These are phyloP conservation scores for Noctua janthina DNA, from an alignment of 2,888 invertebrate genomes.

Conservation along the genomic window DNA sequence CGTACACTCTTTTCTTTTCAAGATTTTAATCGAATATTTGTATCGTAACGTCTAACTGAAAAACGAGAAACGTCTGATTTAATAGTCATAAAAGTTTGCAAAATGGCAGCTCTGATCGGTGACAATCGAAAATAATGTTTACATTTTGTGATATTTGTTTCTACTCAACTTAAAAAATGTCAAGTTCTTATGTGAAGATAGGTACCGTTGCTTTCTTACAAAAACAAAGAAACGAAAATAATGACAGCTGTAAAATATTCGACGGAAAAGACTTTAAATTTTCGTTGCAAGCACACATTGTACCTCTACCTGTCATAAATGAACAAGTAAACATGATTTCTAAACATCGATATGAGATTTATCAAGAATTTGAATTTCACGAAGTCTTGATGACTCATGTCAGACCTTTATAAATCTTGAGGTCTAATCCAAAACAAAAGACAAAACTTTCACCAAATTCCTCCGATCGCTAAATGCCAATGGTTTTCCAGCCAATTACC, in stretches of 20 bases:
- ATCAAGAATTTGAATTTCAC: background rate
- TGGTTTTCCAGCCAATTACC: slow-evolving; percentile 71
- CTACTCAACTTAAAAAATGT: background rate
- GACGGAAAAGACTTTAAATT: slow-evolving; percentile 32
- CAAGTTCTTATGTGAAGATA: background rate
- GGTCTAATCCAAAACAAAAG: slow-evolving; percentile 34
- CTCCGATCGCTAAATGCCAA: slow-evolving; percentile 49
- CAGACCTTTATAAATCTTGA: background rate
- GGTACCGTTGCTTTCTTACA: slow-evolving; percentile 10
- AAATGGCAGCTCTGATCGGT: background rate
- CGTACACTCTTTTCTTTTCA: slow-evolving; percentile 66
- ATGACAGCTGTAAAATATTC: slow-evolving; percentile 14
- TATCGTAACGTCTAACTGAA: slow-evolving; percentile 34
- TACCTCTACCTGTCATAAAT: background rate
- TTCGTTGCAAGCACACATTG: background rate
- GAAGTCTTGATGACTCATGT: too few species aligned
- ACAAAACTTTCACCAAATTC: slow-evolving; percentile 49
- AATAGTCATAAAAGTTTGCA: background rate
- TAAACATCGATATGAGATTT: background rate
- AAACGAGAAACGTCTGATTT: slow-evolving; percentile 1
- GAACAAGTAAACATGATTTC: background rate
- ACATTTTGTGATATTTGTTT: background rate
- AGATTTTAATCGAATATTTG: slow-evolving; percentile 66
- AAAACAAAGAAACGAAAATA: slow-evolving; percentile 2
- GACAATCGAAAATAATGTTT: background rate